Base-by-base conservation (phyloP, 2,113 vertebrate species). In the Xyrauchen texanus region DNA sequence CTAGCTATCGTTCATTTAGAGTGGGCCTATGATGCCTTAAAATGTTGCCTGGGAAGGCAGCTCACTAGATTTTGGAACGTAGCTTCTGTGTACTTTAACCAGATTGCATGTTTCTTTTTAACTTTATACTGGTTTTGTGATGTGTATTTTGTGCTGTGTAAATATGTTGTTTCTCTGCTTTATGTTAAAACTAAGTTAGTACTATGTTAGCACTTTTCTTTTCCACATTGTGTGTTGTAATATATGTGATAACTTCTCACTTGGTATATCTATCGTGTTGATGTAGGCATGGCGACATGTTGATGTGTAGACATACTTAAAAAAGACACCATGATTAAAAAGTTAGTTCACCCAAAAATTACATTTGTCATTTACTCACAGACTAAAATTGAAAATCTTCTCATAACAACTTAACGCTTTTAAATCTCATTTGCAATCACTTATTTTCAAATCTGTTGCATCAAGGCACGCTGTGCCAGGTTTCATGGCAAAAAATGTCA, bases 241-340 rank as follows among this genome's bases (percentile, higher is more conserved):
- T 8, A 42, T 5, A 34, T 81, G 76, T 78, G 46, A 70, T 62
- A 21, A 63, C 16, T 74, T 15, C 71, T 51, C 15, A 60, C 55
- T 16, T 72, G 34, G 44, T 55, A n/a, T 60, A 46, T 68, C 8
- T 68, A 13, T 78, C 4, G 11, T 78, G 21, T 46, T 66, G 21
- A 10, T 69, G 8, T 69, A 62, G 46, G 58, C 67, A 78, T 78
- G 57, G 53, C 57, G 60, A 60, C 55, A 47, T 60, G 42, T 72
- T 15, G 1, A 46, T 61, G 21, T 34, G 21, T 10, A 10, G 45
- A n/a, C 64, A 78, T 51, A 61, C 8, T 10, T 70, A 5, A 7
- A 70, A 63, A 55, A 7, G n/a, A n/a, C 68, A 79, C 42, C n/a
- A 47, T 44, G 52, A 65, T 72, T 79, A 58, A 79, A 64, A 13